Base-by-base conservation (phyloP, 2,113 vertebrate species). In the Gorsachius goisagi region DNA sequence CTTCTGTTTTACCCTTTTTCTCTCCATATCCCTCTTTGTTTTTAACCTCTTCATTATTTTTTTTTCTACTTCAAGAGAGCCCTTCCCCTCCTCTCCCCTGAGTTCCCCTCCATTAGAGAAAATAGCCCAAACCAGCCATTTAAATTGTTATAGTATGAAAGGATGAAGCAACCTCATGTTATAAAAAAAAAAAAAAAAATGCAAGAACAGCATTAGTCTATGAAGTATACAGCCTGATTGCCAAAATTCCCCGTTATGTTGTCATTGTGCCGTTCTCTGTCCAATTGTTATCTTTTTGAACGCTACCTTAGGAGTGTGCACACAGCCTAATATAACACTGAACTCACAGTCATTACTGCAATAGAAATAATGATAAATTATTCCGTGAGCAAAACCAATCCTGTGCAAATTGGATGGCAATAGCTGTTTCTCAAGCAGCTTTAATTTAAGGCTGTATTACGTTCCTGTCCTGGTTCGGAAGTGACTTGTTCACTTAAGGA, bases 191-290 rank as follows among this genome's bases (percentile, higher is more conserved):
- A 76, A 45, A 59, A 60, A 76, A 33, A 19, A 24, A 47, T 11
- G 41, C 9, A 49, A 50, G 27, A 77, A 33, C 15, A 60, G 1
- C 3, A 7, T 41, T 17, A 30, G 6, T 30, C 16, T 30, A 2
- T 6, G 23, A 88, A 85, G 13, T 15, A 27, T 50, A 30, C 3
- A 0, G 0, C 16, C 64, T 1, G 2, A 16, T 3, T 74, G 63
- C 44, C 22, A 85, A 5, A 62, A 28, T 16, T 33, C n/a, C n/a
- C 53, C 35, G 3, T 33, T 56, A 52, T 26, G 1, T 35, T 62
- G 35, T 4, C 30, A 17, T 3, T 35, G 30, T 26, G 32, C 6
- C 24, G 26, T 39, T 76, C 80, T 60, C 71, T 85, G 41, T 24
- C 32, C 30, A 26, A 32, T 85, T 35, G 72, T 44, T 85, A 1